phyloP scores from a whole-genome alignment of 2,113 vertebrate species.

The Serinus canaria region DNA sequence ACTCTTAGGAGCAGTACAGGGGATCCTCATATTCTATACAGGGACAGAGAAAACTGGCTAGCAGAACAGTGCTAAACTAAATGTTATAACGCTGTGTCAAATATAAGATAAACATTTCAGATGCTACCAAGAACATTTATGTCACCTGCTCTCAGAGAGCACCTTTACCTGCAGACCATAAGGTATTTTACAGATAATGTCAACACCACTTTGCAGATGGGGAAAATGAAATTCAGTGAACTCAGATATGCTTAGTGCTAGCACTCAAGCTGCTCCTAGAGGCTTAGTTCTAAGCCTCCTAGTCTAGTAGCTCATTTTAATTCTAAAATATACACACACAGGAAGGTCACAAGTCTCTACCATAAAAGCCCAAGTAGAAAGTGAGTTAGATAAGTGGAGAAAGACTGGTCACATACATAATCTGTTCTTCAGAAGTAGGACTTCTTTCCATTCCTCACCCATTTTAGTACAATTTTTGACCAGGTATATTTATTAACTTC shows the following conservation, averaged over 20 bases:
- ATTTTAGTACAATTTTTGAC: neutral
- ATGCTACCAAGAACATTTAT: neutral
- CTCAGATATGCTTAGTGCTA: neutral
- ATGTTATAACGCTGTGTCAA: neutral
- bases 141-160: neutral
- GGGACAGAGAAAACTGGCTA: neutral
- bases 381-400: neutral
- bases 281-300: neutral
- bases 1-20: neutral
- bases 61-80: neutral
- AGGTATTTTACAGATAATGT: neutral
- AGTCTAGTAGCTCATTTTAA: neutral
- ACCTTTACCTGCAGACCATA: neutral
- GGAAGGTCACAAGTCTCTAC: neutral
- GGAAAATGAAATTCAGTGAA: neutral
- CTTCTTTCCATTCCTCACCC: neutral
- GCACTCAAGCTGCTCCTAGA: neutral
- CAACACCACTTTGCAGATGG: neutral
- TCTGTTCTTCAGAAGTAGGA: neutral
- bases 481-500: neutral
- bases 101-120: neutral
- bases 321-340: neutral
- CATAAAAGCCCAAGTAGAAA: neutral
- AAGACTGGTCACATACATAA: neutral
- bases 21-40: neutral